phyloP scores from a whole-genome alignment of 2,113 vertebrate species.

The Lucifuga dentata region DNA sequence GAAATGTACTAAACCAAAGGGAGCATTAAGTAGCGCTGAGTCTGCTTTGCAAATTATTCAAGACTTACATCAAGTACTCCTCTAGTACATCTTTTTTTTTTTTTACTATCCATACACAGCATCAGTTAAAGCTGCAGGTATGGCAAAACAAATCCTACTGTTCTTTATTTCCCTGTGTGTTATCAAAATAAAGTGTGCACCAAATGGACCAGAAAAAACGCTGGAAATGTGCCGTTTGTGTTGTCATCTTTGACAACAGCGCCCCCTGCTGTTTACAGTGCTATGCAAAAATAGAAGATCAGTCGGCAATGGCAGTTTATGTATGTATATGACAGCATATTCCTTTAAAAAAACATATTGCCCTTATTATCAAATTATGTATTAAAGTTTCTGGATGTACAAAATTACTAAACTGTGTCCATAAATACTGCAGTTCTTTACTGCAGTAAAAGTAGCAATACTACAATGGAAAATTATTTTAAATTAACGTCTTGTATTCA shows the following conservation, averaged over 20 bases:
- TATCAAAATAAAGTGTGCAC: neutral
- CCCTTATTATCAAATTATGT: no score
- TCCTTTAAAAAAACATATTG: no score
- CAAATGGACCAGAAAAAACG: neutral
- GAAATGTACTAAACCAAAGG: neutral
- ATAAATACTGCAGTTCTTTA: no score
- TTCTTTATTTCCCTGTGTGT: neutral
- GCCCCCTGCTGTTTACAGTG: constrained; percentile 63
- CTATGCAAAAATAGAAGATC: no score
- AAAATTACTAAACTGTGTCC: no score
- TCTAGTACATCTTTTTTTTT: neutral
- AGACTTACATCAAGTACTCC: no score
- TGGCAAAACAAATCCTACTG: neutral
- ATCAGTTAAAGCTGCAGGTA: neutral
- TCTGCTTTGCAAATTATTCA: neutral
- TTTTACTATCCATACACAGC: neutral
- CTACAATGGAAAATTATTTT: no score
- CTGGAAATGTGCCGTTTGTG: neutral
- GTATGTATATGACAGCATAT: no score
- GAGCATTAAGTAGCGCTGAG: neutral
- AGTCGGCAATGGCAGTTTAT: no score
- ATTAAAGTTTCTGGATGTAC: no score
- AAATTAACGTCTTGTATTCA: no score
- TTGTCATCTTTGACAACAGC: constrained; percentile 56
- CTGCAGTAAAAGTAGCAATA: no score